phyloP scores from a whole-genome alignment of 2,888 invertebrate species.

The Zhengitettix transpicula region DNA sequence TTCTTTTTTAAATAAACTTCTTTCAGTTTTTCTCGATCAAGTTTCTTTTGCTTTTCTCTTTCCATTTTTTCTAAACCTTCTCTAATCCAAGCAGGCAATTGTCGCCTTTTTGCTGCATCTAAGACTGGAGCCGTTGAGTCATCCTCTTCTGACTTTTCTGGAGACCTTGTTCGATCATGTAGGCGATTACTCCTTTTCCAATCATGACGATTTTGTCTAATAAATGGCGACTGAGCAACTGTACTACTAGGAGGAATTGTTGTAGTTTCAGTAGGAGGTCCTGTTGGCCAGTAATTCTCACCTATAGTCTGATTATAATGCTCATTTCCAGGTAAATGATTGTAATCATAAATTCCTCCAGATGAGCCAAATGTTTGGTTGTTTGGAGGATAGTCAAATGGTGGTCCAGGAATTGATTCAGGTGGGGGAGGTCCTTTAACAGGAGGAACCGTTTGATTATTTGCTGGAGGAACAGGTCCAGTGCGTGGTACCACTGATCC shows the following conservation, averaged over 20 bases:
- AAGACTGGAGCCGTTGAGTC: constrained; percentile 23
- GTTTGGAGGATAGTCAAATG: constrained; percentile 5
- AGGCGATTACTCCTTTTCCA: constrained; percentile 9
- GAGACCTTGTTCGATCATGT: constrained; percentile 10
- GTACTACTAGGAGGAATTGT: constrained; percentile 23
- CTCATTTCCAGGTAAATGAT: constrained; percentile 12
- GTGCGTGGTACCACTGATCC: background rate
- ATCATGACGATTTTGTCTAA: constrained; percentile 12
- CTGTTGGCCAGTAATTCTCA: constrained; percentile 8
- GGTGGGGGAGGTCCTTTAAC: background rate
- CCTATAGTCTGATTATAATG: constrained; percentile 4
- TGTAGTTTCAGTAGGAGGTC: constrained; percentile 16
- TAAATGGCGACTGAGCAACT: constrained; percentile 18
- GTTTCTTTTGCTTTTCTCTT: constrained; percentile 72
- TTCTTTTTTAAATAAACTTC: constrained; percentile 38
- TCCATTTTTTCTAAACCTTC: constrained; percentile 98
- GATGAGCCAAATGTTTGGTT: constrained; percentile 3
- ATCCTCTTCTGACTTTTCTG: constrained; percentile 14
- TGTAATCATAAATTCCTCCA: constrained; percentile 12
- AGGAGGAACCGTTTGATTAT: too few species aligned
- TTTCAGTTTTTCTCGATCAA: constrained; percentile 56
- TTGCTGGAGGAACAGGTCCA: background rate
- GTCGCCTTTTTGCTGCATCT: constrained; percentile 74
- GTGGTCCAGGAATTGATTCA: constrained; percentile 5
- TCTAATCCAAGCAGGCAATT: constrained; percentile 94